Evolutionary conservation across 2,113 vertebrate species (phyloP).

Genomic region (Capra hircus): DNA sequence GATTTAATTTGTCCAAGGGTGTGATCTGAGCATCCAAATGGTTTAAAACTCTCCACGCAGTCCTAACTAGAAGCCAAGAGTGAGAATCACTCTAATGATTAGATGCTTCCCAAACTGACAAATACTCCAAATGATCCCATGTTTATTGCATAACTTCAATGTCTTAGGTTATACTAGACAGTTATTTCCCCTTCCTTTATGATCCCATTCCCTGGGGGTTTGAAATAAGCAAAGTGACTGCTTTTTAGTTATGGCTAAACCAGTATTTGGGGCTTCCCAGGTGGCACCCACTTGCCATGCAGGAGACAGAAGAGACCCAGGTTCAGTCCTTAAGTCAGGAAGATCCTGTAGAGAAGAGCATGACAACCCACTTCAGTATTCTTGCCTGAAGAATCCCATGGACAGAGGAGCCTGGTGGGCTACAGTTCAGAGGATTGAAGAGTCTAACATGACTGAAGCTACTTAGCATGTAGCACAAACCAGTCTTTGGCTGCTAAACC

Average conservation of each 20-base stretch:
- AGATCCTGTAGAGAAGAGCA: not conserved
- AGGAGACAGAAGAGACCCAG: not conserved
- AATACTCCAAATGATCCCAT: not conserved
- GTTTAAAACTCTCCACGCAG: not conserved
- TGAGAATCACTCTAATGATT: not conserved
- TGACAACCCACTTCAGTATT: not conserved
- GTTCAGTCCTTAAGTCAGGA: not conserved
- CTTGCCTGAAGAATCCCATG: not conserved
- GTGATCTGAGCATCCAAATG: not conserved
- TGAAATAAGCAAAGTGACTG: not conserved
- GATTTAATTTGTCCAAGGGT: not conserved
- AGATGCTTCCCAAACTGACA: not conserved
- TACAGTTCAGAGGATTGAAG: not conserved
- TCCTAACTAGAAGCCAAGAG: not conserved
- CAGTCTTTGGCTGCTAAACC: not conserved
- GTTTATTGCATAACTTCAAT: not conserved
- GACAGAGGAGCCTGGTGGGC: not conserved
- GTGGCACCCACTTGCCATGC: not conserved
- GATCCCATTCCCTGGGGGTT: not conserved
- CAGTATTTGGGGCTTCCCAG: not conserved
- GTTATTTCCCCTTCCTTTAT: not conserved
- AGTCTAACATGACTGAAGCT: not conserved
- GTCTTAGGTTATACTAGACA: not conserved
- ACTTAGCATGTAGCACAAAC: not conserved
- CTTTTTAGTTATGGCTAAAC: not conserved